These are phyloP conservation scores for Icerya purchasi DNA, from an alignment of 2,888 invertebrate species.

Conservation along the genomic window DNA sequence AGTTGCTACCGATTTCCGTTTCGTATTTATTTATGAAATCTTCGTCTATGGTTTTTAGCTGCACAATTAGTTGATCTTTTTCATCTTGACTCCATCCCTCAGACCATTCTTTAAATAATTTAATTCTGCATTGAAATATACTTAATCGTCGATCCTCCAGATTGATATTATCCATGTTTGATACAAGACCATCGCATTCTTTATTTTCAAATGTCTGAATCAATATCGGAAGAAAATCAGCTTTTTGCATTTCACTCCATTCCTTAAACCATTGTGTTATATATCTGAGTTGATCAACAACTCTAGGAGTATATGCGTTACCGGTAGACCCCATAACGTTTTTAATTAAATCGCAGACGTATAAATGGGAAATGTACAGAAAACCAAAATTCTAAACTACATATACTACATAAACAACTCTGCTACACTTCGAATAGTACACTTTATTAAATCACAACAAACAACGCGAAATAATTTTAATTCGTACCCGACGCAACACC, in stretches of 20 bases:
- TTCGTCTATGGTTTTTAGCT: slow-evolving; percentile 46
- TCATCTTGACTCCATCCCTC: slow-evolving; percentile 54
- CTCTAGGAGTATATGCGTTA: slow-evolving; percentile 25
- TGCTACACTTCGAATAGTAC: too few relatives aligned
- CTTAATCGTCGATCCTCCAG: slow-evolving; percentile 50
- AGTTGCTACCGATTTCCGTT: slow-evolving; percentile 16
- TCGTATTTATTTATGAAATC: slow-evolving; percentile 44
- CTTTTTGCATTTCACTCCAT: slow-evolving; percentile 69
- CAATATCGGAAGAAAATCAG: slow-evolving; percentile 58
- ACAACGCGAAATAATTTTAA: too few relatives aligned
- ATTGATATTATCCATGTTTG: slow-evolving; percentile 40
- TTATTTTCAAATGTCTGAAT: slow-evolving; percentile 39
- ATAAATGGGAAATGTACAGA: too few relatives aligned
- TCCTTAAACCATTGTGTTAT: slow-evolving; percentile 70
- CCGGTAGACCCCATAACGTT: slow-evolving; percentile 19
- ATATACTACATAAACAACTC: too few relatives aligned
- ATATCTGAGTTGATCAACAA: slow-evolving; percentile 58
- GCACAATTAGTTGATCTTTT: slow-evolving; percentile 42
- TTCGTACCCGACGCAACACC: too few relatives aligned
- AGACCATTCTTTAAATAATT: slow-evolving; percentile 67
- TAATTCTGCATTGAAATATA: slow-evolving; percentile 62
- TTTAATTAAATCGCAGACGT: too few relatives aligned
- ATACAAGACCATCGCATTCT: slow-evolving; percentile 47
- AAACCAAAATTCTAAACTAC: too few relatives aligned
- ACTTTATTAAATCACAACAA: too few relatives aligned